Percentiles rank a stretch among this genome's conserved stretches.
phyloP scores from a whole-genome alignment of 1,140 invertebrate genomes.

The Euura saliciscinereae region DNA sequence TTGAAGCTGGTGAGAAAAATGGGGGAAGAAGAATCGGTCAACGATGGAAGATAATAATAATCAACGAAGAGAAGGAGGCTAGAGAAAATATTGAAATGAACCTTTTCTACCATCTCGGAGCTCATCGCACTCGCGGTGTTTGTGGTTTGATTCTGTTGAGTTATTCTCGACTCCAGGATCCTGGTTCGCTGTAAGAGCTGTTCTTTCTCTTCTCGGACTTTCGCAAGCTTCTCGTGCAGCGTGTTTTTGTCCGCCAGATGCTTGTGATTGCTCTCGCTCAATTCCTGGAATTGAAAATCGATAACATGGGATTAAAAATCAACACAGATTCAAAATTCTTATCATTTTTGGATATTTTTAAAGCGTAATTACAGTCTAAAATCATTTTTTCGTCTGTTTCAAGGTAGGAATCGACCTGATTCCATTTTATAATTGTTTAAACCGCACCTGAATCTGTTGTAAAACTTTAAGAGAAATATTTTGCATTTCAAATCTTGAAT shows the following conservation, averaged over 20 bases:
- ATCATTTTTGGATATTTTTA: too few species aligned
- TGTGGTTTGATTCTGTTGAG: conserved; percentile 50
- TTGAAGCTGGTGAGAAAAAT: conserved; percentile 62
- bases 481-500: too few species aligned
- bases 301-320: conserved; percentile 9
- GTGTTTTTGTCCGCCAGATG: conserved; percentile 58
- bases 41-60: not conserved
- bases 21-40: conserved; percentile 19
- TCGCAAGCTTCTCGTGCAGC: conserved; percentile 40
- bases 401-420: too few species aligned
- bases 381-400: too few species aligned
- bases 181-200: conserved; percentile 26
- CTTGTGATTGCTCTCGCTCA: conserved; percentile 56
- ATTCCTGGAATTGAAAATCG: conserved; percentile 43
- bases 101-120: conserved; percentile 36
- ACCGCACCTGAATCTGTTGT: too few species aligned
- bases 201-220: conserved; percentile 37
- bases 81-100: not conserved
- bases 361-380: too few species aligned
- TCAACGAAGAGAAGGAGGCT: conserved; percentile 22
- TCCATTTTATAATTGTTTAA: too few species aligned
- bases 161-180: conserved; percentile 34
- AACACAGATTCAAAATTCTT: not conserved
- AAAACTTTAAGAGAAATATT: too few species aligned
- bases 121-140: conserved; percentile 57